Evolutionary conservation across 2,888 invertebrate genomes (phyloP).

Genomic region (Tetragonisca angustula): DNA sequence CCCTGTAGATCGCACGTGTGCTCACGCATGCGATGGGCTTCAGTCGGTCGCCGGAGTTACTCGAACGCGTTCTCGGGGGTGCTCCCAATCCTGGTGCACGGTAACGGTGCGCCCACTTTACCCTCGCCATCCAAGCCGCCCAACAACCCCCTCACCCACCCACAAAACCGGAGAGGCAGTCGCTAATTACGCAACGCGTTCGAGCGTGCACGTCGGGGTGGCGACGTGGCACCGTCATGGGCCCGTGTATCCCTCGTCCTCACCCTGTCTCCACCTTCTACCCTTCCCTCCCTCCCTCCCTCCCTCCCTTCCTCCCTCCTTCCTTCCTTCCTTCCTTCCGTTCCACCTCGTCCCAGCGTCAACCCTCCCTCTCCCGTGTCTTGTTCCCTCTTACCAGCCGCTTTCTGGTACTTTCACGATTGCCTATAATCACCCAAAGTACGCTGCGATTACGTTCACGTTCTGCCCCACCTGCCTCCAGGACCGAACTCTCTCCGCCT

Average conservation of each 20-base stretch:
- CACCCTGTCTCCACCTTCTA: slow-evolving; percentile 11
- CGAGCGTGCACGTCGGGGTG: slow-evolving; percentile 74
- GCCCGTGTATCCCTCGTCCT: slow-evolving; percentile 58
- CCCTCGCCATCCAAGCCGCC: slow-evolving; percentile 60
- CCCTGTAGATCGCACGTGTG: slow-evolving; percentile 66
- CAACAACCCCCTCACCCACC: slow-evolving; percentile 63
- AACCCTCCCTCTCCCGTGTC: slow-evolving; percentile 31
- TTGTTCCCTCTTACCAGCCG: slow-evolving; percentile 52
- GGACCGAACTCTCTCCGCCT: slow-evolving; percentile 22
- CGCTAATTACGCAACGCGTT: slow-evolving; percentile 79
- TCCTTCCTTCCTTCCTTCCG: slow-evolving; percentile 11
- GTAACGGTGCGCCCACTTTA: slow-evolving; percentile 62
- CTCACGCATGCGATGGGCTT: slow-evolving; percentile 64
- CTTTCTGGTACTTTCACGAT: slow-evolving; percentile 63
- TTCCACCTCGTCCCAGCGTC: background rate
- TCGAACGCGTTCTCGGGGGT: slow-evolving; percentile 59
- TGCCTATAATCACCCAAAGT: slow-evolving; percentile 68
- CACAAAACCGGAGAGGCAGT: slow-evolving; percentile 74
- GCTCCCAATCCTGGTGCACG: slow-evolving; percentile 44
- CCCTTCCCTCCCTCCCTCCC: slow-evolving; percentile 7
- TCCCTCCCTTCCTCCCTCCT: slow-evolving; percentile 6
- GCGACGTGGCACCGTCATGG: slow-evolving; percentile 67
- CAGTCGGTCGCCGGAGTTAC: slow-evolving; percentile 57
- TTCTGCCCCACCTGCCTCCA: slow-evolving; percentile 56
- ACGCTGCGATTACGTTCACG: slow-evolving; percentile 59